Percentiles rank a stretch among this genome's conserved stretches.
phyloP scores from a whole-genome alignment of 30 jellyfish, hydroid and myxozoan species.

The Morbakka virulenta region DNA sequence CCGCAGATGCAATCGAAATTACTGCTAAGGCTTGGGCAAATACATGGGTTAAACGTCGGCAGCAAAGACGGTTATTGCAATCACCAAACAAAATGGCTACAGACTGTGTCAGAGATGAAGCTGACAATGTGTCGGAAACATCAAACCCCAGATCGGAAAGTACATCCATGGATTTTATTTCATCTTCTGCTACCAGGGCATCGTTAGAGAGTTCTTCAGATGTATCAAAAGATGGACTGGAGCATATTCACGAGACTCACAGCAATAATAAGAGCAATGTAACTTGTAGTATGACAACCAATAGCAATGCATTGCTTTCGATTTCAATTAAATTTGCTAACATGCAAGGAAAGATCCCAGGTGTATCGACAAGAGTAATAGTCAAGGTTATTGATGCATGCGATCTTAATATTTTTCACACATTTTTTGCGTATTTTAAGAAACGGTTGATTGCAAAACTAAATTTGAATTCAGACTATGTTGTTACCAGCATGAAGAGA shows the following conservation, averaged over 20 bases:
- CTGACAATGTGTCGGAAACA: not conserved
- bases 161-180: not conserved
- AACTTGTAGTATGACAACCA: too few relatives aligned
- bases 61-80: slow-evolving; percentile 48
- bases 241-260: not conserved
- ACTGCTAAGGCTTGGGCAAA: slow-evolving; percentile 64
- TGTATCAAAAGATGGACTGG: not conserved
- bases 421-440: slow-evolving; percentile 79
- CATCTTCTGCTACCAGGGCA: not conserved
- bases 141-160: not conserved
- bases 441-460: slow-evolving; percentile 43
- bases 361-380: slow-evolving; percentile 15
- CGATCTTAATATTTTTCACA: slow-evolving; percentile 43
- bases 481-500: too few relatives aligned
- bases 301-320: slow-evolving; percentile 15
- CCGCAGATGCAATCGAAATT: not conserved
- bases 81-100: not conserved
- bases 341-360: not conserved
- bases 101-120: not conserved
- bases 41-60: slow-evolving; percentile 84
- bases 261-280: not conserved
- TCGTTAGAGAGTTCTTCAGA: not conserved
- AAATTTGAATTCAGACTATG: too few relatives aligned
- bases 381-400: slow-evolving; percentile 32
- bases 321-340: not conserved